phyloP scores from a whole-genome alignment of 2,113 vertebrate species.

The Pogona vitticeps region DNA sequence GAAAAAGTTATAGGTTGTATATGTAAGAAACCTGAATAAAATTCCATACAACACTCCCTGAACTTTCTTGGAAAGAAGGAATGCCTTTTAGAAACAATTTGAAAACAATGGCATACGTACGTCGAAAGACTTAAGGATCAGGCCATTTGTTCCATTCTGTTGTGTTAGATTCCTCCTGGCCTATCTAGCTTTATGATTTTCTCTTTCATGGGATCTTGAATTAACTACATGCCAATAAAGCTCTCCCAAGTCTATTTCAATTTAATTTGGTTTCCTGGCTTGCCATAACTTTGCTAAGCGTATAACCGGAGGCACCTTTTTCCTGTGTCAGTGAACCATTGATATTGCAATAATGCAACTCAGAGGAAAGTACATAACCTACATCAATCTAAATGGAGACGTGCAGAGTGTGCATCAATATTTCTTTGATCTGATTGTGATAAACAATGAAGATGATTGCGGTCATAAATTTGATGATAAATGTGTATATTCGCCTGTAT shows the following conservation, averaged over 20 bases:
- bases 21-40: no score
- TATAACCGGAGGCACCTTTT: neutral
- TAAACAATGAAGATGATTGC: neutral
- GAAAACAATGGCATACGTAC: neutral
- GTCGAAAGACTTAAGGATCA: neutral
- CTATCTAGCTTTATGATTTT: slow-evolving; percentile 19
- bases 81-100: neutral
- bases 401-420: slow-evolving; percentile 12
- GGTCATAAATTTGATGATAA: neutral
- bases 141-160: neutral
- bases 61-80: neutral
- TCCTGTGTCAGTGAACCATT: neutral
- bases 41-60: neutral
- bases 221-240: slow-evolving; percentile 11
- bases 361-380: slow-evolving; percentile 15
- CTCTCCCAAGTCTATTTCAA: slow-evolving; percentile 23
- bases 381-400: slow-evolving; percentile 2
- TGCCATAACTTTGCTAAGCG: slow-evolving; percentile 5
- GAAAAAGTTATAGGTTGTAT: no score
- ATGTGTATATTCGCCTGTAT: no score
- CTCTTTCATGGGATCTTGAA: neutral
- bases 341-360: neutral
- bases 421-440: neutral
- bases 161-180: neutral
- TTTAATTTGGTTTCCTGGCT: neutral